Evolutionary conservation across 2,888 invertebrate genomes (phyloP).

Genomic region (Spodoptera exigua): DNA sequence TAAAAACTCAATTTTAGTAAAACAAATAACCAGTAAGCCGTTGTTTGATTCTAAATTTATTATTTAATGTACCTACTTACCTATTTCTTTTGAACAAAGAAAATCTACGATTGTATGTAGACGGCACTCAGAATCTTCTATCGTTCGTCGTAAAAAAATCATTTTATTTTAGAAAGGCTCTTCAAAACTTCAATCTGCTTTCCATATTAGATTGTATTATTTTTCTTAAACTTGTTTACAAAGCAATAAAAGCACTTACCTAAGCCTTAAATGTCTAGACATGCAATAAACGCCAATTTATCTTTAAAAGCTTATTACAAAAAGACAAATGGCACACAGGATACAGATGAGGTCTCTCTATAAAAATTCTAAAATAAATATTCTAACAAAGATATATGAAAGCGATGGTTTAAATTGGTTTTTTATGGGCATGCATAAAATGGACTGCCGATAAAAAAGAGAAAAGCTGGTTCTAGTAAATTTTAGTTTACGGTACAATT

Average conservation of each 20-base stretch:
- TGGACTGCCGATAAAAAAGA: constrained; percentile 72
- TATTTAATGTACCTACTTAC: too few species aligned
- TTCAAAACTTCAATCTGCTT: constrained; percentile 7
- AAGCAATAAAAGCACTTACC: constrained; percentile 21
- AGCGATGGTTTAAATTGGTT: constrained; percentile 63
- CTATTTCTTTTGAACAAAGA: background rate
- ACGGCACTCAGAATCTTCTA: constrained; percentile 2
- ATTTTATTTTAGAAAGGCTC: constrained; percentile 8
- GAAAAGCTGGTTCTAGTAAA: constrained; percentile 75
- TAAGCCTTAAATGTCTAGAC: constrained; percentile 21
- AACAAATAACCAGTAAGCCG: too few species aligned
- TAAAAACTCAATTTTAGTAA: too few species aligned
- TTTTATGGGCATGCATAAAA: constrained; percentile 71
- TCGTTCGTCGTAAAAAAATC: constrained; percentile 15
- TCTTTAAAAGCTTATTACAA: constrained; percentile 13
- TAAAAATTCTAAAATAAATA: constrained; percentile 48
- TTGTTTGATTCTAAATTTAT: too few species aligned
- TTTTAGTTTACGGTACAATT: constrained; percentile 77
- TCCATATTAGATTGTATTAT: constrained; percentile 9
- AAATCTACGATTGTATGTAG: constrained; percentile 2
- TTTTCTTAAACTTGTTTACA: constrained; percentile 8
- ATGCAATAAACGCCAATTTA: constrained; percentile 24
- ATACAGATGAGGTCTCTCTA: constrained; percentile 12
- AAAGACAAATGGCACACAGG: constrained; percentile 15
- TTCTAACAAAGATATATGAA: constrained; percentile 54